Conservation (phyloP, 64 coral and sea anemone genomes). For the Pachyseris speciosa region DNA sequence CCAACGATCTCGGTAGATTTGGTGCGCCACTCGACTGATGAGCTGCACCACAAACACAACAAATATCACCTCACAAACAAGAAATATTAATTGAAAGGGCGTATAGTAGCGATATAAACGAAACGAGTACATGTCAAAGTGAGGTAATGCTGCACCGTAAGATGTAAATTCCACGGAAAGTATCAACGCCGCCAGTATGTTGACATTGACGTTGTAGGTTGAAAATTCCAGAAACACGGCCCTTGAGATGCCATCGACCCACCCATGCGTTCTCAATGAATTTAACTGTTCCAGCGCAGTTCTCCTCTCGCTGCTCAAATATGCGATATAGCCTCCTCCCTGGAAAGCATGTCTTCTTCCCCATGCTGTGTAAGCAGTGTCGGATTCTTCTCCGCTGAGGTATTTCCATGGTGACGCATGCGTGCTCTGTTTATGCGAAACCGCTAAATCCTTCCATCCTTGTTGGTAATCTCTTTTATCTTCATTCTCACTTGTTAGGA, state of each 20-base stretch:
- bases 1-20: conserved; percentile 17
- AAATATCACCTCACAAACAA: conserved; percentile 71
- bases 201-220: conserved; percentile 63
- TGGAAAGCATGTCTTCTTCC: not conserved
- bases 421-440: not conserved
- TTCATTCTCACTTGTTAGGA: not conserved
- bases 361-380: conserved; percentile 48
- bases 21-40: conserved; percentile 8
- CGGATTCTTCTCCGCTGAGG: conserved; percentile 35
- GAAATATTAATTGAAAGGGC: conserved; percentile 37
- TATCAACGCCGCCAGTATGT: conserved; percentile 40
- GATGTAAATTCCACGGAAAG: conserved; percentile 51
- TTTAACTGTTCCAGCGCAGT: not conserved
- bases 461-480: not conserved
- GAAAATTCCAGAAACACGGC: conserved; percentile 76
- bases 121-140: conserved; percentile 64
- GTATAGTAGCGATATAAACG: conserved; percentile 75
- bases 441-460: not conserved
- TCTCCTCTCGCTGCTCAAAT: not conserved
- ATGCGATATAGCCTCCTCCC: conserved; percentile 62
- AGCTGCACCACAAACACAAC: conserved; percentile 55
- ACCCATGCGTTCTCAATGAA: not conserved
- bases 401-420: conserved; percentile 65
- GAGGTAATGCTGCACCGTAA: conserved; percentile 30
- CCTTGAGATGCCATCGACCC: conserved; percentile 60